Percentiles rank a stretch among this genome's conserved stretches.
phyloP scores from a whole-genome alignment of 1,140 invertebrate genomes.

The Lutraria rhynchaena region DNA sequence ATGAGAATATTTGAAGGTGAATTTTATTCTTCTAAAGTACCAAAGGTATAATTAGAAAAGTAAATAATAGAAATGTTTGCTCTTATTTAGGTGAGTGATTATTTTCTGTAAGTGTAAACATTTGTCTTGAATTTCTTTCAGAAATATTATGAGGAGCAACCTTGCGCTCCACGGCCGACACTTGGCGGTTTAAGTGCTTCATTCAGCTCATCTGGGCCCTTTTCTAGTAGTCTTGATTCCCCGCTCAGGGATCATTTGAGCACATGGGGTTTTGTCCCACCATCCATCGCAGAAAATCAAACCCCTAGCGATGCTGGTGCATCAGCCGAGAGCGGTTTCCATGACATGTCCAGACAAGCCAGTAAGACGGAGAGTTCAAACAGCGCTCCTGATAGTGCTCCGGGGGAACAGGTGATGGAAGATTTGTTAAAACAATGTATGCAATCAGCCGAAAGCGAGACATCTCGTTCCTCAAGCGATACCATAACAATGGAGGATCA shows the following conservation, averaged over 20 bases:
- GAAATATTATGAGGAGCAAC: slow-evolving; percentile 60
- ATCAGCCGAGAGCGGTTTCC: slow-evolving; percentile 73
- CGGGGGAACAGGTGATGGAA: slow-evolving; percentile 51
- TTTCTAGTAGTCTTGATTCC: slow-evolving; percentile 24
- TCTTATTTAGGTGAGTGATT: no score
- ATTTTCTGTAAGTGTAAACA: no score
- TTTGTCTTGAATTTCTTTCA: no score
- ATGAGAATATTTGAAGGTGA: no score
- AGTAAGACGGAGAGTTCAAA: slow-evolving; percentile 77
- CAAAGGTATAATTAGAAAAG: no score
- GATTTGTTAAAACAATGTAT: slow-evolving; percentile 41
- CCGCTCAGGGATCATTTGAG: slow-evolving; percentile 61
- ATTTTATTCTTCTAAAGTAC: no score
- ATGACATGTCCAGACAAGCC: slow-evolving; percentile 77
- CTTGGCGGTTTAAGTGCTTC: slow-evolving; percentile 32
- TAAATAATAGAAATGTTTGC: no score
- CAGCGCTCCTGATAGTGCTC: slow-evolving; percentile 59
- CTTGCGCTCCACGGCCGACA: background rate
- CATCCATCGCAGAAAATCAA: slow-evolving; percentile 58
- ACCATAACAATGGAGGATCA: slow-evolving; percentile 49
- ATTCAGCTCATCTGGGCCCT: slow-evolving; percentile 26
- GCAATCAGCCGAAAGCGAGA: slow-evolving; percentile 42
- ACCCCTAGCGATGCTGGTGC: slow-evolving; percentile 69
- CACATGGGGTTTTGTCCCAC: slow-evolving; percentile 61
- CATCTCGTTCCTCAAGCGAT: slow-evolving; percentile 47